Conservation (phyloP, 2,797 vertebrate species). For the Staurois parvus region DNA sequence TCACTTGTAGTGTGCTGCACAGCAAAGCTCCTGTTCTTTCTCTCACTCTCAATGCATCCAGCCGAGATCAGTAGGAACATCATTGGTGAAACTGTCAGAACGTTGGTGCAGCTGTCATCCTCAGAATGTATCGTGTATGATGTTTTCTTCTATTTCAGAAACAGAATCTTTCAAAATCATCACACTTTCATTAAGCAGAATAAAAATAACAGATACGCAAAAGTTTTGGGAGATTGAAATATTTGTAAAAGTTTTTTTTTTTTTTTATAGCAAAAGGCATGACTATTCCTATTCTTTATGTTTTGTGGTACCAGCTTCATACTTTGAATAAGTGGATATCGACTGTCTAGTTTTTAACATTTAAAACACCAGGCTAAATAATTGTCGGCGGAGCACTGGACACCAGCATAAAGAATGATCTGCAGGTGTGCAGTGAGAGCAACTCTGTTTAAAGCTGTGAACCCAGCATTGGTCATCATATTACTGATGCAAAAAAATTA, state of each 20-base stretch:
- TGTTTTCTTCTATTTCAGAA: constrained; percentile 2
- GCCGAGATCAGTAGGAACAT: constrained; percentile 5
- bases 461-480: too few relatives aligned
- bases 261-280: not conserved
- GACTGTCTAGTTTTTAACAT: too few relatives aligned
- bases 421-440: too few relatives aligned
- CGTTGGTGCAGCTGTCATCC: not conserved
- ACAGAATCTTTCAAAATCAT: constrained; percentile 5
- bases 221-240: not conserved
- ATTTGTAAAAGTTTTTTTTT: not conserved
- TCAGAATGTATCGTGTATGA: not conserved
- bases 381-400: too few relatives aligned
- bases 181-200: not conserved
- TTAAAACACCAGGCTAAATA: too few relatives aligned
- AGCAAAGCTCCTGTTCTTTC: not conserved
- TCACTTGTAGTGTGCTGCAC: not conserved
- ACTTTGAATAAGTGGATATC: not conserved
- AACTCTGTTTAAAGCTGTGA: too few relatives aligned
- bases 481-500: too few relatives aligned
- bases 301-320: not conserved
- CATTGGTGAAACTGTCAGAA: not conserved
- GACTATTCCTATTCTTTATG: not conserved
- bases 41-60: not conserved
- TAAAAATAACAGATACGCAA: not conserved
- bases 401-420: too few relatives aligned